These are phyloP conservation scores for Carcina quercana DNA, from an alignment of 2,888 invertebrate genomes.

Conservation along the genomic window DNA sequence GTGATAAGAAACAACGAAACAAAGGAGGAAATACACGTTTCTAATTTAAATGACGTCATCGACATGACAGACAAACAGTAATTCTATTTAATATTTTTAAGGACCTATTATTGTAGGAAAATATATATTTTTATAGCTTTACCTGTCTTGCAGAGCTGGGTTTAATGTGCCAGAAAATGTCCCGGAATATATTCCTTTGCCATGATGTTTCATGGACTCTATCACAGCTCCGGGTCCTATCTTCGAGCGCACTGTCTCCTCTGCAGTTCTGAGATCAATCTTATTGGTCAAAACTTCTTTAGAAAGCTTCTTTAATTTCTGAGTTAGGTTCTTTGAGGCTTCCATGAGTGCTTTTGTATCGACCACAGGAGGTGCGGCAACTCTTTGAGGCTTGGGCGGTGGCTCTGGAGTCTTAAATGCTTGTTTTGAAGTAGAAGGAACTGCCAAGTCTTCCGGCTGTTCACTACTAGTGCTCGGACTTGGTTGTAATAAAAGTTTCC, in stretches of 20 bases:
- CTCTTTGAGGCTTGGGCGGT: constrained; percentile 51
- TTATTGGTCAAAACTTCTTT: constrained; percentile 89
- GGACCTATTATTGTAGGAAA: background rate
- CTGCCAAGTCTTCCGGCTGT: constrained; percentile 42
- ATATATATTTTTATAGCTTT: constrained; percentile 10
- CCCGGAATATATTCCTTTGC: constrained; percentile 96
- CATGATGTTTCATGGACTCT: constrained; percentile 94
- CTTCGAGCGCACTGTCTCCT: constrained; percentile 65
- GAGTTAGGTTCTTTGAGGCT: constrained; percentile 93
- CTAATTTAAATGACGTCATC: too few relatives aligned
- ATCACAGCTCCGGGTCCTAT: constrained; percentile 84
- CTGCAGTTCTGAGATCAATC: constrained; percentile 62
- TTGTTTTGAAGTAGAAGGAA: constrained; percentile 58
- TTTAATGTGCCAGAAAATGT: constrained; percentile 97
- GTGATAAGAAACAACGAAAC: constrained; percentile 11
- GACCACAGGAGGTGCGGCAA: constrained; percentile 52
- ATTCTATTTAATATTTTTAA: too few relatives aligned
- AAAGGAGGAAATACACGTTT: too few relatives aligned
- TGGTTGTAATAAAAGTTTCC: constrained; percentile 50
- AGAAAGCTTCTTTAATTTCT: constrained; percentile 91
- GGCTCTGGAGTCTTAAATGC: constrained; percentile 50
- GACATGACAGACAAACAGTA: too few relatives aligned
- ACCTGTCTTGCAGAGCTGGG: constrained; percentile 92
- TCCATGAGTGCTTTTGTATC: constrained; percentile 88
- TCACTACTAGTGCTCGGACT: constrained; percentile 30